Percentiles rank a stretch among this genome's conserved stretches.
phyloP scores from a whole-genome alignment of 2,113 vertebrate species.

The Dermatemys mawii region DNA sequence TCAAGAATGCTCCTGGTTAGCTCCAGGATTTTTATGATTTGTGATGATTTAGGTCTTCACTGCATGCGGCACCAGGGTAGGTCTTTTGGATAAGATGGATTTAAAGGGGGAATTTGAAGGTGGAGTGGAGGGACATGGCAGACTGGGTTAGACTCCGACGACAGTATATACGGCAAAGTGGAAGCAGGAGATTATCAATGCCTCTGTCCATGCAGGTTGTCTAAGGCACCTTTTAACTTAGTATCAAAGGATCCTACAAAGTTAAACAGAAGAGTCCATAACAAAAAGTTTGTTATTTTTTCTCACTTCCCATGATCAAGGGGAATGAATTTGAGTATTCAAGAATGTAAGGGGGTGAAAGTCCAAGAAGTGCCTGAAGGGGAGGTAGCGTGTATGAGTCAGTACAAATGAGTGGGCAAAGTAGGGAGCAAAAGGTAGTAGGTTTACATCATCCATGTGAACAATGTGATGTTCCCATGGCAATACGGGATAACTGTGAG shows the following conservation, averaged over 20 bases:
- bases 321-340: neutral
- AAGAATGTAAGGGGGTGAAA: neutral
- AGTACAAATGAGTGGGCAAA: neutral
- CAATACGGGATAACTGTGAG: accelerated
- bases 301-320: neutral
- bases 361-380: neutral
- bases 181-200: neutral
- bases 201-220: neutral
- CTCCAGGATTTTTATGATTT: neutral
- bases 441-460: neutral
- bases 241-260: neutral
- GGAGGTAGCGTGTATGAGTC: neutral
- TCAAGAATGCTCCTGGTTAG: neutral
- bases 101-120: neutral
- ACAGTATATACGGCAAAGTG: neutral
- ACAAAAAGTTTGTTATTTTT: neutral
- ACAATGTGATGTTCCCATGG: neutral
- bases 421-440: neutral
- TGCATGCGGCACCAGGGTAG: neutral
- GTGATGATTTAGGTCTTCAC: neutral
- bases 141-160: neutral
- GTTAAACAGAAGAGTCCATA: neutral
- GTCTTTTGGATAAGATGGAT: neutral
- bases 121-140: neutral
- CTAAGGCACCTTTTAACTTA: neutral